Base-by-base conservation (phyloP, 2,797 vertebrate species). In the Euphonia xanthogaster region DNA sequence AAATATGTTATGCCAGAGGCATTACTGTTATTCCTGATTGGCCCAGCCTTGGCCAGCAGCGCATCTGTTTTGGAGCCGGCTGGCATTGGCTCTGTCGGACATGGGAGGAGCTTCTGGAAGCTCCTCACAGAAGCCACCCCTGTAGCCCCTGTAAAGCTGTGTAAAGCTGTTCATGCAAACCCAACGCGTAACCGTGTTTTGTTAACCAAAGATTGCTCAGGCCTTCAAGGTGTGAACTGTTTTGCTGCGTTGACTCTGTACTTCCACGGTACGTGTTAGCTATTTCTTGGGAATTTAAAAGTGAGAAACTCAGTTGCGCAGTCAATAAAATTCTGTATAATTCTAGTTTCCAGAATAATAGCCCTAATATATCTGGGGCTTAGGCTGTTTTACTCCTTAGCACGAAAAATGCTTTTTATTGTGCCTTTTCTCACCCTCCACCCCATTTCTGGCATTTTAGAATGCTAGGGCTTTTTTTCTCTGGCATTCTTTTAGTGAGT, bases 61-160 rank as follows among this genome's bases (percentile, higher is more conserved):
- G 7, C 0, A 1, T 63, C 40, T 0, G 0, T 82, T 37, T 47
- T 54, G 57, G 33, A 62, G 33, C 48, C 5, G 1, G 22, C 47
- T 82, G 48, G 19, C 12, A 23, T 25, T 48, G 35, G 17, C 35
- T 73, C 21, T 12, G 11, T 22, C 0, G 1, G 51, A 31, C 35
- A 14, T 11, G 14, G 31, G 17, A 22, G 11, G 2, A 48, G 30
- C 35, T 73, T 55, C 50, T 63, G 35, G 50, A 6, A 73, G 25
- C 31, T 83, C 40, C 50, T 55, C 50, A 21, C 50, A 35, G 35
- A 35, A 73, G 31, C 42, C 80, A 35, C 21, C 21, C 17, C 44
- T 35, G 17, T 57, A 65, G 31, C 11, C 22, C 31, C n/a, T 1
- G 1, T 30, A 42, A 7, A 42, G 16, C 35, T 25, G 10, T 17